These are phyloP conservation scores for Tetrax tetrax DNA, from an alignment of 2,113 vertebrate species.

Conservation along the genomic window DNA sequence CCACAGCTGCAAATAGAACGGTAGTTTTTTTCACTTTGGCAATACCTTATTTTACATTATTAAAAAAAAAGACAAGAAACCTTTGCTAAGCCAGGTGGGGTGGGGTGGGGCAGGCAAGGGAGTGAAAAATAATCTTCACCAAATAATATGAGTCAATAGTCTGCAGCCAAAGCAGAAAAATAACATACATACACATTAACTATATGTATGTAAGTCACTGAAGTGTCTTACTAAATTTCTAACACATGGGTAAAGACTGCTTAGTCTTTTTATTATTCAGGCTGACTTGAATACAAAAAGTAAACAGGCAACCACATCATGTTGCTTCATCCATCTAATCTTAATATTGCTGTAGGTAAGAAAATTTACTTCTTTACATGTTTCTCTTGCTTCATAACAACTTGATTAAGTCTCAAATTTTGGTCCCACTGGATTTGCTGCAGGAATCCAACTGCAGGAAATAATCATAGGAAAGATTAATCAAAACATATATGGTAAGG, in stretches of 20 bases:
- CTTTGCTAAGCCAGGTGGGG: background rate
- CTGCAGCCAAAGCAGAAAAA: background rate
- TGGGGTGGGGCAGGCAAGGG: background rate
- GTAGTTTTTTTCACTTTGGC: background rate
- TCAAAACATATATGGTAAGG: background rate
- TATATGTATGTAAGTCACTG: background rate
- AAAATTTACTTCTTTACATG: background rate
- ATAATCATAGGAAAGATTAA: background rate
- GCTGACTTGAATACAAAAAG: background rate
- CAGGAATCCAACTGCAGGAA: constrained; percentile 2
- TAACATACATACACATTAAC: background rate
- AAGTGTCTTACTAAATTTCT: background rate
- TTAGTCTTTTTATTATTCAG: background rate
- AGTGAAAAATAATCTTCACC: background rate
- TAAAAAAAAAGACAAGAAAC: background rate
- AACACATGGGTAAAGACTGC: background rate
- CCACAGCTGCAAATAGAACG: background rate
- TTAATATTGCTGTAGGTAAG: background rate
- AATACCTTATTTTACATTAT: background rate
- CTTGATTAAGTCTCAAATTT: background rate
- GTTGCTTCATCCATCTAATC: background rate
- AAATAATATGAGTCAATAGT: background rate
- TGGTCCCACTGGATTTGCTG: background rate
- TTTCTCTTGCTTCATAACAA: background rate
- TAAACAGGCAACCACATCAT: background rate